Evolutionary conservation across 2,113 vertebrate genomes (phyloP).

Genomic region (Platanista minor): DNA sequence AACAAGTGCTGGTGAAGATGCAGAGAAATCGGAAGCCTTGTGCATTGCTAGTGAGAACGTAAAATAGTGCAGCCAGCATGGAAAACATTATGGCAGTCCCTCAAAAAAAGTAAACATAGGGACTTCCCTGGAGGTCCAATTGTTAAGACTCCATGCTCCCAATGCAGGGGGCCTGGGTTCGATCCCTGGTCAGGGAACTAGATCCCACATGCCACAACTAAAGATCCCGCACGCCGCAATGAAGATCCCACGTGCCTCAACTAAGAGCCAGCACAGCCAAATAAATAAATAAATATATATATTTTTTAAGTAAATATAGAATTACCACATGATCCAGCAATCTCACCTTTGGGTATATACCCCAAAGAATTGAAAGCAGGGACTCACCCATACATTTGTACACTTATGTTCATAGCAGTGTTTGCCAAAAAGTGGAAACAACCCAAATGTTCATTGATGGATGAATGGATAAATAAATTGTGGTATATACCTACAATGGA

Average conservation of each 20-base stretch:
- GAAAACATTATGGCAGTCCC: not conserved
- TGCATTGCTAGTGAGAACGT: not conserved
- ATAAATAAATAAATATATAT: too few species aligned
- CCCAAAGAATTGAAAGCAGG: not conserved
- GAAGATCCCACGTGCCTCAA: too few species aligned
- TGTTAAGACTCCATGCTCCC: too few species aligned
- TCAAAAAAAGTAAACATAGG: not conserved
- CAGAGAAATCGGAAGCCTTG: not conserved
- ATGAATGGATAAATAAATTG: not conserved
- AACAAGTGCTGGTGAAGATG: not conserved
- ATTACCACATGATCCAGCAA: not conserved
- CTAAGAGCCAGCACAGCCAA: too few species aligned
- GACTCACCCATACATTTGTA: not conserved
- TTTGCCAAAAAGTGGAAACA: not conserved
- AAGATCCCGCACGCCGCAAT: too few species aligned
- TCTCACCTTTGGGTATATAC: not conserved
- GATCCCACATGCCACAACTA: too few species aligned
- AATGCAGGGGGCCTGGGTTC: too few species aligned
- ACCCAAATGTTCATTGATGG: not conserved
- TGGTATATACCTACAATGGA: not conserved
- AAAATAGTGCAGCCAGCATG: not conserved
- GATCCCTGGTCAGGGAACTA: too few species aligned
- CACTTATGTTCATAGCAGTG: not conserved
- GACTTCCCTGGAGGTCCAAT: too few species aligned
- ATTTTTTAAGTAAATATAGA: not conserved